Percentiles rank a stretch among this genome's conserved stretches.
These are phyloP conservation scores for Lasioglossum calceatum DNA, from an alignment of 2,888 invertebrate genomes.

Conservation along the genomic window DNA sequence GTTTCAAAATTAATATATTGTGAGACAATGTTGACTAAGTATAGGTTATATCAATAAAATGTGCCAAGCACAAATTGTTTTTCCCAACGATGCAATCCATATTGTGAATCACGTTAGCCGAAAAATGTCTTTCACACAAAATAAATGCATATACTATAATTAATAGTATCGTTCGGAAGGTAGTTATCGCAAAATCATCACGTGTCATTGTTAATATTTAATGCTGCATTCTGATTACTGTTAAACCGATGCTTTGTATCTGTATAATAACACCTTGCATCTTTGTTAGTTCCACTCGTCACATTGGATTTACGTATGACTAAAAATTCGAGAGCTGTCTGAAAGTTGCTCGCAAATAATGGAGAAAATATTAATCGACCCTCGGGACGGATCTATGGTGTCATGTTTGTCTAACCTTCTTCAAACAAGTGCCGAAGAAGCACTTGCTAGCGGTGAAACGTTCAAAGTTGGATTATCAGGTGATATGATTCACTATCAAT, in stretches of 20 bases:
- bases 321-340: constrained; percentile 3
- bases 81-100: not conserved
- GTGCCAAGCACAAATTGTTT: not conserved
- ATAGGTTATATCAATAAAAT: constrained; percentile 33
- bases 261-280: constrained; percentile 50
- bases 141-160: not conserved
- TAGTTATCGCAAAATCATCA: constrained; percentile 45
- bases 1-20: not conserved
- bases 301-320: constrained; percentile 17
- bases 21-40: not conserved
- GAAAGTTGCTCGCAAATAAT: constrained; percentile 36
- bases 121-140: not conserved
- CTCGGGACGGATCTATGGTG: constrained; percentile 84
- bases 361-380: constrained; percentile 75
- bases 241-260: constrained; percentile 48
- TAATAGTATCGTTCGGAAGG: constrained; percentile 13
- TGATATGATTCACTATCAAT: constrained; percentile 78
- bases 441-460: constrained; percentile 87
- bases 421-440: constrained; percentile 88
- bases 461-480: constrained; percentile 93
- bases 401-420: constrained; percentile 87
- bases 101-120: not conserved
- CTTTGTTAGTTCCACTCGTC: constrained; percentile 34
- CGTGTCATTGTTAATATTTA: constrained; percentile 53
- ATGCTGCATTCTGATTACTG: constrained; percentile 54